Base-by-base conservation (phyloP, 2,797 vertebrate genomes). In the Aratinga solstitialis region DNA sequence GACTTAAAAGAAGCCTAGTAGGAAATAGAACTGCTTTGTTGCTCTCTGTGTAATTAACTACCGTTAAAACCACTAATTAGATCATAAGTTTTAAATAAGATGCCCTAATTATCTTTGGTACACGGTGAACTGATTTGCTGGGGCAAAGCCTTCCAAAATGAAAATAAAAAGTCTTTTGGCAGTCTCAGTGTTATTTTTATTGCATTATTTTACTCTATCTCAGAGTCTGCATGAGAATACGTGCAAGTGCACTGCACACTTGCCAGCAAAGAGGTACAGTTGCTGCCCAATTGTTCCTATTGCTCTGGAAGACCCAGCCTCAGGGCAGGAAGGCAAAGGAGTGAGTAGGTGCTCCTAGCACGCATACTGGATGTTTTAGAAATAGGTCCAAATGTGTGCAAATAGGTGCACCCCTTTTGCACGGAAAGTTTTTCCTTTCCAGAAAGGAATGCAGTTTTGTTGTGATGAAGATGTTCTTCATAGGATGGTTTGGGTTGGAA, bases 71-170 rank as follows among this genome's bases (percentile, higher is more conserved):
- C 94, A 94, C 97, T 98, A 98, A 98, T 98, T 98, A 98, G 97
- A 97, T 98, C 97, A 8, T 98, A 98, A 98, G 96, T 98, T 98
- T 98, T 98, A 98, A 98, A 98, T 97, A 98, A 98, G 97, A 98
- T 98, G 95, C 95, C 96, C 97, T 98, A 98, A 98, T 98, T 98
- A 98, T 97, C 97, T 97, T 98, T 96, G 96, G 96, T 98, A 97
- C 97, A 97, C 14, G 3, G 96, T 95, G 97, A 97, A 97, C 96
- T 96, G 96, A 97, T 96, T 97, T 89, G 89, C 93, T 90, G 92
- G 96, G 97, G 95, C 92, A 98, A 97, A 97, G 94, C 93, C 88
- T 97, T 97, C 90, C 89, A 96, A 97, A 97, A 94, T 75, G 96
- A 53, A 88, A 93, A 89, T 95, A 80, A 93, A 93, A 84, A 36